These are phyloP conservation scores for Arbacia lixula DNA, from an alignment of 53 echinoderm and acorn worm genomes.

Conservation along the genomic window DNA sequence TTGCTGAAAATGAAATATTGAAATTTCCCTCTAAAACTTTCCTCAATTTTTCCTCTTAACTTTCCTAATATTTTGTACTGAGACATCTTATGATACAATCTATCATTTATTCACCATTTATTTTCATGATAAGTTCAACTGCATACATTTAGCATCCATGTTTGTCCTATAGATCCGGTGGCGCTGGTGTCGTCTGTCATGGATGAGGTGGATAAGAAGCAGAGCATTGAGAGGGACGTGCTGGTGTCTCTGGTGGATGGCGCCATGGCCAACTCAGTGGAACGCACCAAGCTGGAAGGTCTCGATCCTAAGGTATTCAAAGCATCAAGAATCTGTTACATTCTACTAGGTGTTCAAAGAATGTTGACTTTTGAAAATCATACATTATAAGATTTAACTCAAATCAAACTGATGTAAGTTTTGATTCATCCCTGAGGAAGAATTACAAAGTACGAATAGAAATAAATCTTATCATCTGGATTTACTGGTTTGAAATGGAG, in stretches of 20 bases:
- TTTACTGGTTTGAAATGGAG: too few species aligned
- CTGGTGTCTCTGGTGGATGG: conserved; percentile 66
- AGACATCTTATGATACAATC: not conserved
- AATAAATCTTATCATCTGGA: too few species aligned
- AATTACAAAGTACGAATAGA: too few species aligned
- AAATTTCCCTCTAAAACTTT: not conserved
- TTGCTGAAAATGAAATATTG: too few species aligned
- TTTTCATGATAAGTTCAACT: not conserved
- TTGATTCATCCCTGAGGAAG: too few species aligned
- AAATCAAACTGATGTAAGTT: too few species aligned
- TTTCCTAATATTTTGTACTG: not conserved
- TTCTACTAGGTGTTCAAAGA: too few species aligned
- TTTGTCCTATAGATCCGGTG: conserved; percentile 7
- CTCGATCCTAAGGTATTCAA: conserved; percentile 63
- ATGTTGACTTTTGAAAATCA: too few species aligned
- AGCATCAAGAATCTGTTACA: too few species aligned
- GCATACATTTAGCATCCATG: not conserved
- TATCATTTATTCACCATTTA: not conserved
- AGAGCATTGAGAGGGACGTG: conserved; percentile 73
- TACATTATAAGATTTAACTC: too few species aligned
- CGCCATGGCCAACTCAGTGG: conserved; percentile 33
- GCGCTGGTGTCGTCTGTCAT: conserved; percentile 53
- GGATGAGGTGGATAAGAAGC: conserved; percentile 94
- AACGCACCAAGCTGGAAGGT: conserved; percentile 41
- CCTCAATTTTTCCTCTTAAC: too few species aligned